Conservation (phyloP, 2,888 invertebrate species). For the Hipparchia sbordonii region DNA sequence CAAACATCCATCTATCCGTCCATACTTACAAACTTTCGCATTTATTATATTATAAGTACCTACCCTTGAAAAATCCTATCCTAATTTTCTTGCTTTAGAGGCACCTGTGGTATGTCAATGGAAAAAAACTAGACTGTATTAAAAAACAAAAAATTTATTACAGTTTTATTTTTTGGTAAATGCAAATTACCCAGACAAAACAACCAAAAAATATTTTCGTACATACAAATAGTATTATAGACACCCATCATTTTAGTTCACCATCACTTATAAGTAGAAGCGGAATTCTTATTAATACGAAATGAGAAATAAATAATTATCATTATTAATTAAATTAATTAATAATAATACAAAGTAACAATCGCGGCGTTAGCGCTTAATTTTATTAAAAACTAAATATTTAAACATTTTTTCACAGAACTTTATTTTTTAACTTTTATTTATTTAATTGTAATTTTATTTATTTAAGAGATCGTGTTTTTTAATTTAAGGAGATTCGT, state of each 20-base stretch:
- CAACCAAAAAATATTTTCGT: slow-evolving; percentile 65
- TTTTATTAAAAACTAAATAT: slow-evolving; percentile 29
- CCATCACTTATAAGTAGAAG: slow-evolving; percentile 69
- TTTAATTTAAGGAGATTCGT: slow-evolving; percentile 5
- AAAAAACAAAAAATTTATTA: slow-evolving; percentile 45
- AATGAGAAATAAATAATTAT: slow-evolving; percentile 52
- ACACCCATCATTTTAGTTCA: slow-evolving; percentile 56
- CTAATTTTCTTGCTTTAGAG: too few species aligned
- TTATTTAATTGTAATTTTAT: background rate
- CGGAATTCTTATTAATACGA: slow-evolving; percentile 61
- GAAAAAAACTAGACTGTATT: slow-evolving; percentile 17
- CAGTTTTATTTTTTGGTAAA: slow-evolving; percentile 79
- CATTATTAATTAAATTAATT: slow-evolving; percentile 35
- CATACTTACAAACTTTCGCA: too few species aligned
- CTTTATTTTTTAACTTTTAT: slow-evolving; percentile 8
- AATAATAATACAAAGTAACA: slow-evolving; percentile 56
- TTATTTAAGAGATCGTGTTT: slow-evolving; percentile 11
- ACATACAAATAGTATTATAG: slow-evolving; percentile 55
- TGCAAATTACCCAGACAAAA: slow-evolving; percentile 75
- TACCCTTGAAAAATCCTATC: too few species aligned
- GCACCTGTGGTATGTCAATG: too few species aligned
- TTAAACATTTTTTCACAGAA: slow-evolving; percentile 62
- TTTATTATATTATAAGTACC: too few species aligned
- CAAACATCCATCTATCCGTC: too few species aligned
- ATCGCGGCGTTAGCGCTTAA: slow-evolving; percentile 50